Evolutionary conservation across 2,888 invertebrate genomes (phyloP), one percentile per base, ranked within the genome.

Genomic region (Elegia similella): DNA sequence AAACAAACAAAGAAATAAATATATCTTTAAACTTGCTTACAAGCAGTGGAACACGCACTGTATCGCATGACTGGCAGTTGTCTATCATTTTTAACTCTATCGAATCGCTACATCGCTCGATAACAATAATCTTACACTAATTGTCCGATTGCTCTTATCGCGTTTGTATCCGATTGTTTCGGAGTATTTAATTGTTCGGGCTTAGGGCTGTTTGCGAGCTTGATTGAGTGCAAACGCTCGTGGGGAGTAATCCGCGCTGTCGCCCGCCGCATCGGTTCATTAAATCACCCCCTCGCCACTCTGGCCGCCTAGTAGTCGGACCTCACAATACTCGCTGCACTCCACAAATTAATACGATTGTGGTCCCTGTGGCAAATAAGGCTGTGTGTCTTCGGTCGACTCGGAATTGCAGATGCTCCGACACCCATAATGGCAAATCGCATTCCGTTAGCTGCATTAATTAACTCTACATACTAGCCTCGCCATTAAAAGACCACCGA

Each of bases 221-320:
- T 89, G 89, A 90, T 90, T 89, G 88, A 89, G 89, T 88, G 88
- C 88, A 85, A 88, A 86, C 85, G 85, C 74, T 81, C 76, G 84
- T 79, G 84, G 87, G 86, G 88, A 83, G 89, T 88, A 88, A 88
- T 88, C 89, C 89, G 78, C 82, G 84, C 78, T 82, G 88, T 87
- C 88, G 82, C 80, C 83, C 83, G 77, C 87, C 87, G 82, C 88
- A 82, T 82, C 80, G 86, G 85, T 86, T 88, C 88, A 88, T 90
- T 90, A 89, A 89, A 83, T 85, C 87, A 81, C 85, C 84, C 85
- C 70, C 59, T 65, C 68, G 67, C 66, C 66, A 60, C 62, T 63
- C 64, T 64, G 60, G 68, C 60, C 66, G 62, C 64, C 59, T 57
- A 68, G 61, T 62, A 63, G 52, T 53, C 65, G 63, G 59, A 62